Evolutionary conservation across 2,888 invertebrate species (phyloP).

Genomic region (Chromoteleia sp.): DNA sequence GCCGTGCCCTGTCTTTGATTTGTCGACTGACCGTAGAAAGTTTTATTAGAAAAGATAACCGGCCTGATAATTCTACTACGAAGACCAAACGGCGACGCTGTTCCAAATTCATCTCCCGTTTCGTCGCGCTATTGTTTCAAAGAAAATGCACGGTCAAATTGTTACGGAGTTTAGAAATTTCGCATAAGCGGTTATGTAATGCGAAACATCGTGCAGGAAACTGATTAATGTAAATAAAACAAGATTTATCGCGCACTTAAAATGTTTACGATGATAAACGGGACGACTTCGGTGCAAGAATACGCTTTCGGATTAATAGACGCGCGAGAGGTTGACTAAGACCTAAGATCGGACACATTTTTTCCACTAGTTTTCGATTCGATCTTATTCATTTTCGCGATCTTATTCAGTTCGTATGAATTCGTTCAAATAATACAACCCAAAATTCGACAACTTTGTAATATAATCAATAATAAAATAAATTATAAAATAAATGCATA

Average conservation of each 20-base stretch:
- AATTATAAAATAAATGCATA: too few relatives aligned
- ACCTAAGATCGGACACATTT: too few relatives aligned
- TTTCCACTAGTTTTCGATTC: too few relatives aligned
- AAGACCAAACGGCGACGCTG: neutral
- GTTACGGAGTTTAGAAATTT: neutral
- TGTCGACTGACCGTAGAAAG: constrained; percentile 1
- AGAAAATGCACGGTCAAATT: neutral
- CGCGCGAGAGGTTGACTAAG: neutral
- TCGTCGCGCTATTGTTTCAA: neutral
- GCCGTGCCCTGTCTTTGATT: neutral
- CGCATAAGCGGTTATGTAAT: constrained; percentile 16
- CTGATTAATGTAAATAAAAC: constrained; percentile 36
- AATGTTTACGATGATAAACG: constrained; percentile 17
- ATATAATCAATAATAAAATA: too few relatives aligned
- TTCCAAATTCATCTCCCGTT: neutral
- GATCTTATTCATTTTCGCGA: too few relatives aligned
- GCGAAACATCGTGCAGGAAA: constrained; percentile 21
- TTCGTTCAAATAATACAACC: too few relatives aligned
- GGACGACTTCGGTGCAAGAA: neutral
- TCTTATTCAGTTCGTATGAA: too few relatives aligned
- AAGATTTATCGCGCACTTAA: constrained; percentile 9
- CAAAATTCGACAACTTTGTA: too few relatives aligned
- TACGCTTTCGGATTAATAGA: too few relatives aligned
- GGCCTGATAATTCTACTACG: neutral
- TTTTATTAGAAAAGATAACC: neutral